Evolutionary conservation across 1,140 invertebrate species (phyloP), one percentile per base, ranked within the genome.

Genomic region (Proales similis): DNA sequence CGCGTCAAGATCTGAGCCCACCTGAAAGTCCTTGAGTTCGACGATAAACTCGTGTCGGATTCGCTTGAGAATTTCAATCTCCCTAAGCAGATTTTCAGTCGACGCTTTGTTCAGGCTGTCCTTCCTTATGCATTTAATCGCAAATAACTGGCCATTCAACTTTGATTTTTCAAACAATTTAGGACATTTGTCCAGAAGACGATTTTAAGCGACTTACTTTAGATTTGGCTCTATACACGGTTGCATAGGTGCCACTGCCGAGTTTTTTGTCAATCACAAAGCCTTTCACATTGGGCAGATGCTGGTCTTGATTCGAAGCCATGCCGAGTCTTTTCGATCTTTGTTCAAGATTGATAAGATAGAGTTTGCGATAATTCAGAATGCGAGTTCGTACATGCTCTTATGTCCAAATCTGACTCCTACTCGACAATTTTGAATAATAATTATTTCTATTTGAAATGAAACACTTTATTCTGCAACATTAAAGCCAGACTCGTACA

Each of bases 31-130:
- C 70, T 82, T 82, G 77, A 90, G 83, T 39, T 85, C 80, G 0
- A 91, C 87, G 66, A 92, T 88, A 69, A 88, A 80, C 33, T 85
- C 81, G 75, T 91, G 87, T 33, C 85, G 84, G 0, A 92, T 74
- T 5, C 82, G 81, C 73, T 90, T 89, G 32, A 92, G 72, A 14
- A 92, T 78, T 57, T 83, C 79, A 36, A 92, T 92, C 78, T 93
- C 90, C 0, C 82, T 86, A 11, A 91, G 79, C 12, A 91, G 76
- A 75, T 88, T 88, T 67, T 90, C 85, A 17, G 83, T 81, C 3
- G 86, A 84, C 2, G 81, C 77, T 63, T 83, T 82, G 26, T 84
- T 86, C n/a, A 90, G 73, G 14, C 79, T 79, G 0, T 77, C 80
- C 72, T 85, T 87, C 65, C 85, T 79, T 42, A 91, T 82, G 70